phyloP scores from a whole-genome alignment of 2,888 invertebrate species.

The Drosophila subquinaria region DNA sequence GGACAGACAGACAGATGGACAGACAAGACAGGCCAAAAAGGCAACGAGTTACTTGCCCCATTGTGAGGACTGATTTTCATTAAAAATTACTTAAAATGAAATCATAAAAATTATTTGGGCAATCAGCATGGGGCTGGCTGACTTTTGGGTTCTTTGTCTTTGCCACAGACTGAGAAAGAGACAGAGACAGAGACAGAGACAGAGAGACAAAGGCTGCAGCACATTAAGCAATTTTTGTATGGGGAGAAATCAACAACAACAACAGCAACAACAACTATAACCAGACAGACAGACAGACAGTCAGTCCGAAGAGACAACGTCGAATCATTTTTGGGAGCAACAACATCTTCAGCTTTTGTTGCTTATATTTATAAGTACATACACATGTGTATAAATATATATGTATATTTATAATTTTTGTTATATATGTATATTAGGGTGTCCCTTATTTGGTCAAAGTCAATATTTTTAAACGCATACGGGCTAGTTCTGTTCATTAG shows the following conservation, averaged over 20 bases:
- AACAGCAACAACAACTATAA: slow-evolving; percentile 17
- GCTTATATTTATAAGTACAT: slow-evolving; percentile 59
- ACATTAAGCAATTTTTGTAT: slow-evolving; percentile 67
- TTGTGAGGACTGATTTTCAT: slow-evolving; percentile 77
- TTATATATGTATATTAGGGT: slow-evolving; percentile 12
- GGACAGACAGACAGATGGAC: background rate
- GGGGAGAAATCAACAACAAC: slow-evolving; percentile 56
- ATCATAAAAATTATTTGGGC: slow-evolving; percentile 73
- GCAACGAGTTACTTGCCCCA: slow-evolving; percentile 32
- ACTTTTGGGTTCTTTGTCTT: slow-evolving; percentile 60
- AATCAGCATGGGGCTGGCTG: slow-evolving; percentile 62
- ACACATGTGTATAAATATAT: slow-evolving; percentile 8
- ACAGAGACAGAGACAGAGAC: background rate
- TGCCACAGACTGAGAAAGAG: slow-evolving; percentile 7
- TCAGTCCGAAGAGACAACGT: slow-evolving; percentile 5
- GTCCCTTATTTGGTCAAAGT: too few species aligned
- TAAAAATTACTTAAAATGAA: slow-evolving; percentile 84
- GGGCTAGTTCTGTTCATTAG: too few species aligned
- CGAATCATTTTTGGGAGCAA: slow-evolving; percentile 53
- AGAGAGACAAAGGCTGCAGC: slow-evolving; percentile 58
- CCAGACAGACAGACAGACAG: background rate
- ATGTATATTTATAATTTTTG: slow-evolving; percentile 7
- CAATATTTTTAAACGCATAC: too few species aligned
- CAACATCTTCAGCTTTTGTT: slow-evolving; percentile 70
- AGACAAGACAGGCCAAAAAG: background rate